Conservation (phyloP, 2,797 vertebrate genomes). For the Amazonetta brasiliensis region DNA sequence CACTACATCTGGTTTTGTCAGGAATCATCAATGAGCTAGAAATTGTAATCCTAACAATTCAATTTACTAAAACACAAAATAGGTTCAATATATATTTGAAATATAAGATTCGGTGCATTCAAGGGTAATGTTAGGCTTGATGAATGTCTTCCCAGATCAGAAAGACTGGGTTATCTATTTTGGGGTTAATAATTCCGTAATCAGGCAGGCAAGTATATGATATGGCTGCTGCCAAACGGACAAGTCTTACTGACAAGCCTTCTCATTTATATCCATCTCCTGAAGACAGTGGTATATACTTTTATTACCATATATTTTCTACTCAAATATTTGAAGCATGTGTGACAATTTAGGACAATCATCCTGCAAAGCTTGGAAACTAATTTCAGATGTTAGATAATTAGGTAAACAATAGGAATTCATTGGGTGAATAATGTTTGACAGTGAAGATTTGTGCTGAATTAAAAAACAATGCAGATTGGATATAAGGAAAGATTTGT, state of each 20-base stretch:
- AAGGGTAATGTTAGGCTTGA: not conserved
- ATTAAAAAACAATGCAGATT: not conserved
- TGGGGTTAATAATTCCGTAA: not conserved
- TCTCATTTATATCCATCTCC: not conserved
- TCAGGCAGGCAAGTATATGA: not conserved
- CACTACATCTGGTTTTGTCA: not conserved
- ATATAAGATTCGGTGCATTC: not conserved
- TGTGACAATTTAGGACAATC: not conserved
- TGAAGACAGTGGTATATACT: not conserved
- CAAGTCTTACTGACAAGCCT: not conserved
- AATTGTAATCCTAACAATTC: not conserved
- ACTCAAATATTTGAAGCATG: not conserved
- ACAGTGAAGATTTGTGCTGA: not conserved
- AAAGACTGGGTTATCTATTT: not conserved
- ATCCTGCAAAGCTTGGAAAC: not conserved
- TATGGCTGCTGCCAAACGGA: not conserved
- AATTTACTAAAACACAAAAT: not conserved
- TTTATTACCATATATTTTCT: not conserved
- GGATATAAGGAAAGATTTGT: not conserved
- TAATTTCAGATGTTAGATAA: not conserved
- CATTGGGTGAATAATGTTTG: not conserved
- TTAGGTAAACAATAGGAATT: not conserved
- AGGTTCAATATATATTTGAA: not conserved
- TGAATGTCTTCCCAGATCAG: not conserved
- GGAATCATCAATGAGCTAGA: not conserved